A percentile compares a stretch with the other conserved stretches of the same genome.
Conservation (phyloP, 2,797 vertebrate species). For the Acanthurus leucopareius region DNA sequence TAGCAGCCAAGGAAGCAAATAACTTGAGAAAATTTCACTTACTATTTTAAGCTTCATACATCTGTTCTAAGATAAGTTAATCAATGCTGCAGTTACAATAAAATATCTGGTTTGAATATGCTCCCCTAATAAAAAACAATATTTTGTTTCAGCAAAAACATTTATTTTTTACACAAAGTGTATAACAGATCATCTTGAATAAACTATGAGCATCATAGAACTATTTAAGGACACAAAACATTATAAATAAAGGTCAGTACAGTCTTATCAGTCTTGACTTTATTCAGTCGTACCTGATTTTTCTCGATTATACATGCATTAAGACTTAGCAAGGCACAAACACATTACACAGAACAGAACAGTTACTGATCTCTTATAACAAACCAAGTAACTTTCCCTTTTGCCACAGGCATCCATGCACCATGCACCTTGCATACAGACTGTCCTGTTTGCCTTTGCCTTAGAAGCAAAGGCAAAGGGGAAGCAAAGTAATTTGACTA, state of each 20-base stretch:
- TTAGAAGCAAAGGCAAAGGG: slow-evolving; percentile 20
- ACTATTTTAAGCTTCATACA: background rate
- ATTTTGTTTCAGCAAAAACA: too few species aligned
- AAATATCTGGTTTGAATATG: too few species aligned
- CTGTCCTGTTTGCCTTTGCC: slow-evolving; percentile 26
- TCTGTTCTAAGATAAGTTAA: too few species aligned
- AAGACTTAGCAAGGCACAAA: background rate
- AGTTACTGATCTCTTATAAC: background rate
- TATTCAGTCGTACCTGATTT: background rate
- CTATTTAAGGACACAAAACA: background rate
- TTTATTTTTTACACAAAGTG: too few species aligned
- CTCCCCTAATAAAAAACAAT: too few species aligned
- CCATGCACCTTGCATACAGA: background rate
- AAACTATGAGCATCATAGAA: background rate
- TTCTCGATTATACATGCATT: background rate
- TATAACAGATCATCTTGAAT: too few species aligned
- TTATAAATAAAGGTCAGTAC: slow-evolving; percentile 20
- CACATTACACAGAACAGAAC: background rate
- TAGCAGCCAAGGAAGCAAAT: background rate
- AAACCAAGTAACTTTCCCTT: slow-evolving; percentile 9
- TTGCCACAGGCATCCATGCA: background rate
- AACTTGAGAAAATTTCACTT: background rate
- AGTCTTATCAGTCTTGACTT: slow-evolving; percentile 2
- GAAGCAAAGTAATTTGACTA: slow-evolving; percentile 38
- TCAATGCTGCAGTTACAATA: too few species aligned